phyloP scores from a whole-genome alignment of 2,113 vertebrate species.

The Crotophaga sulcirostris region DNA sequence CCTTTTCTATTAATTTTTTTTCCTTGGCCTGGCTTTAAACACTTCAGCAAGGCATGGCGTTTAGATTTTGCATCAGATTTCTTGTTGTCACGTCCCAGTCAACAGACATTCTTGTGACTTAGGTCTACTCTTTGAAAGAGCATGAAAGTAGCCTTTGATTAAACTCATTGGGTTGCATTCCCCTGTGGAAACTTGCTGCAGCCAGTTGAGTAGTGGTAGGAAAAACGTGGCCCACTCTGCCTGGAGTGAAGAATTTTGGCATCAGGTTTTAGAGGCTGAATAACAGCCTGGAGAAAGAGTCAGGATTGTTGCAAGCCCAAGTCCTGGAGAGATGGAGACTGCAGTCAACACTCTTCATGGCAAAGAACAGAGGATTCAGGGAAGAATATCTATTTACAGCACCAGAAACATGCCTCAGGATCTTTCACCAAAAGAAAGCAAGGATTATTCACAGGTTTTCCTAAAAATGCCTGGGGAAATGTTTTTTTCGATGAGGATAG shows the following conservation, averaged over 20 bases:
- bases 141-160: neutral
- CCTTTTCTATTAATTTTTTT: neutral
- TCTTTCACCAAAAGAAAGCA: neutral
- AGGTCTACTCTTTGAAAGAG: fast-evolving
- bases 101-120: neutral
- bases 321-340: neutral
- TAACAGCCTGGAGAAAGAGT: neutral
- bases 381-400: neutral
- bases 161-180: fast-evolving
- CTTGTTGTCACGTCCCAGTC: neutral
- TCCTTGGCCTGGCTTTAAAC: neutral
- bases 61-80: neutral
- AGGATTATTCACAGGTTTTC: neutral
- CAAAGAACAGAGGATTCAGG: neutral
- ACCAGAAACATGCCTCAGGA: neutral
- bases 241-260: neutral
- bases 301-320: neutral
- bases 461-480: neutral
- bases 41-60: neutral
- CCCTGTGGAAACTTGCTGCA: neutral
- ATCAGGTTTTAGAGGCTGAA: neutral
- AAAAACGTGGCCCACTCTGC: neutral
- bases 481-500: neutral
- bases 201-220: neutral
- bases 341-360: neutral